Base-by-base conservation (phyloP, 2,888 invertebrate genomes). In the Drosophila anomalata region DNA sequence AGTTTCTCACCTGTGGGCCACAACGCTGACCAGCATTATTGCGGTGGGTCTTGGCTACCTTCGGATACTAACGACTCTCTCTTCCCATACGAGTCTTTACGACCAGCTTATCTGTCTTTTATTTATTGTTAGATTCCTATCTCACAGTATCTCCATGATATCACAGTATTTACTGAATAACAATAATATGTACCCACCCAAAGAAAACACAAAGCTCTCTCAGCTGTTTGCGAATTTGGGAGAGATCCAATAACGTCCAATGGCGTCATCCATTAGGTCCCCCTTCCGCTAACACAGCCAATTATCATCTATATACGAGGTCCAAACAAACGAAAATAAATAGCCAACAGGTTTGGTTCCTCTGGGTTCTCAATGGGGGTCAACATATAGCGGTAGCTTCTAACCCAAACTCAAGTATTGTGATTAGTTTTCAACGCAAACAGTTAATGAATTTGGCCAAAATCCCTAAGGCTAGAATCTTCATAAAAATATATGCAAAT, bases 11-110 rank as follows among this genome's bases (percentile, higher is more conserved):
- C 90, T 90, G 77, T 85, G 80, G 14, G 83, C 79, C 29, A 82
- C 85, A 33, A 88, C 83, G 52, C 83, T 77, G 0, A 78, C 58
- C 41, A 88, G 59, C 90, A 89, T 89, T 73, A 89, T 88, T 76
- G 60, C 54, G 53, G 44, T 58, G 46, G 20, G 44, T 68, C 39
- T 61, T 17, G 67, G 33, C 48, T 47, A 47, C 39, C 50, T 46
- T 26, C 20, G 22, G 8, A 36, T 36, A 70, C 24, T 51, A 55
- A 17, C 47, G 51, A 53, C 48, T 20, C 20, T 51, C 36, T 51
- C 42, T 52, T 46, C n/a, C 26, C 42, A 41, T 42, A 4, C 39
- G 44, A 50, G 57, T 47, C 51, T 57, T 31, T 47, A 41, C 52
- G 8, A 8, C 9, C 1, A 50, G 48, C 68, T 67, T 67, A 67